Conservation (phyloP, 2,888 invertebrate genomes). For the Epinotia demarniana region DNA sequence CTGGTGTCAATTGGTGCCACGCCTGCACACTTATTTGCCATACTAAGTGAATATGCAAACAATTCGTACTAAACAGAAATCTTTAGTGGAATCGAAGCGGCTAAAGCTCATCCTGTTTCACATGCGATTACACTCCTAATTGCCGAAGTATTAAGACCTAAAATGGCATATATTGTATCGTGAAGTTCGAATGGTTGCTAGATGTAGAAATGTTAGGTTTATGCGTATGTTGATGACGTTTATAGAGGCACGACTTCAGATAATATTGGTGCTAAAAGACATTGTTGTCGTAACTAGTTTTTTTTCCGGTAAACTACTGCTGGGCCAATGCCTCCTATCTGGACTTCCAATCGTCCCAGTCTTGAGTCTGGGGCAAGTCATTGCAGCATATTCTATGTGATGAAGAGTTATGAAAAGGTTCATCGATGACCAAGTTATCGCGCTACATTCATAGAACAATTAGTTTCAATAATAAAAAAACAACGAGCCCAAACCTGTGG, state of each 20-base stretch:
- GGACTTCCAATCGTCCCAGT: no score
- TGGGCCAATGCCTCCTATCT: no score
- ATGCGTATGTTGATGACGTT: slow-evolving; percentile 6
- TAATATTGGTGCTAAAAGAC: slow-evolving; percentile 3
- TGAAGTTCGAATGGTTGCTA: neutral
- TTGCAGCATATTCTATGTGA: no score
- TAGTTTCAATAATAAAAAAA: no score
- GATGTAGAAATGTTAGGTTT: neutral
- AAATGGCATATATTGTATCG: neutral
- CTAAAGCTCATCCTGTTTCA: neutral
- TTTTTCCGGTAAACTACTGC: no score
- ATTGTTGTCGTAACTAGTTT: neutral
- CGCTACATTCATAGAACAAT: no score
- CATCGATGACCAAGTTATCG: no score
- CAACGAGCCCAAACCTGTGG: no score
- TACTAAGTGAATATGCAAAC: slow-evolving; percentile 14
- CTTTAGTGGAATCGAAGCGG: neutral
- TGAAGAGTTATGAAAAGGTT: no score
- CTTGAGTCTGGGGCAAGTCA: no score
- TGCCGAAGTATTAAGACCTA: neutral
- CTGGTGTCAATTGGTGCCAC: slow-evolving; percentile 18
- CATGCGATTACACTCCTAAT: neutral
- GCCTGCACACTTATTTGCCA: slow-evolving; percentile 10
- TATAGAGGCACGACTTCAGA: neutral
- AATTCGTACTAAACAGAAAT: neutral